Evolutionary conservation across 2,888 invertebrate genomes (phyloP).

Genomic region (Cremastinae sp.): DNA sequence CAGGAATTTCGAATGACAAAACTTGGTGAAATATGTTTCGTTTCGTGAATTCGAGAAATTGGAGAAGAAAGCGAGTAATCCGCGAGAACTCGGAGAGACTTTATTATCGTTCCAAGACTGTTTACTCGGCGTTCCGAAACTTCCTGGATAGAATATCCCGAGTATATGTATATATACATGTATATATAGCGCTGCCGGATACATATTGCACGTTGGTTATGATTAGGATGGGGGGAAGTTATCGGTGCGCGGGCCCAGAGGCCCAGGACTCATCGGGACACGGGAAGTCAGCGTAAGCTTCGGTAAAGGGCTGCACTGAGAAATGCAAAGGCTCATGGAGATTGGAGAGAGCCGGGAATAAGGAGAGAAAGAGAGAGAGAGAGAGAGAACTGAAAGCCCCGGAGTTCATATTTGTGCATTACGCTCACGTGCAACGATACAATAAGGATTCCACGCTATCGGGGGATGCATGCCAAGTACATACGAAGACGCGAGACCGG

Average conservation of each 20-base stretch:
- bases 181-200: background rate
- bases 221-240: constrained; percentile 48
- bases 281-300: constrained; percentile 27
- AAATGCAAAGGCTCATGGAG: constrained; percentile 29
- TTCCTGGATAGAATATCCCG: background rate
- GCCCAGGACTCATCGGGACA: constrained; percentile 49
- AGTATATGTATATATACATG: constrained; percentile 1
- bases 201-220: constrained; percentile 31
- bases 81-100: background rate
- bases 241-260: constrained; percentile 30
- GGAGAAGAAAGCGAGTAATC: no score
- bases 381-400: constrained; percentile 70
- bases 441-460: constrained; percentile 80
- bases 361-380: constrained; percentile 57
- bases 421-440: constrained; percentile 80
- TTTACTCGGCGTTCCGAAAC: background rate
- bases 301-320: constrained; percentile 6
- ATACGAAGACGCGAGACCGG: constrained; percentile 59
- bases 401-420: constrained; percentile 79
- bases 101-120: background rate
- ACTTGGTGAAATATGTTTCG: background rate
- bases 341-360: constrained; percentile 8
- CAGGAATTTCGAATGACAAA: no score
- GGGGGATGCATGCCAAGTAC: constrained; percentile 80
- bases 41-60: background rate